phyloP scores from a whole-genome alignment of 2,113 vertebrate species.

The Cynocephalus volans region DNA sequence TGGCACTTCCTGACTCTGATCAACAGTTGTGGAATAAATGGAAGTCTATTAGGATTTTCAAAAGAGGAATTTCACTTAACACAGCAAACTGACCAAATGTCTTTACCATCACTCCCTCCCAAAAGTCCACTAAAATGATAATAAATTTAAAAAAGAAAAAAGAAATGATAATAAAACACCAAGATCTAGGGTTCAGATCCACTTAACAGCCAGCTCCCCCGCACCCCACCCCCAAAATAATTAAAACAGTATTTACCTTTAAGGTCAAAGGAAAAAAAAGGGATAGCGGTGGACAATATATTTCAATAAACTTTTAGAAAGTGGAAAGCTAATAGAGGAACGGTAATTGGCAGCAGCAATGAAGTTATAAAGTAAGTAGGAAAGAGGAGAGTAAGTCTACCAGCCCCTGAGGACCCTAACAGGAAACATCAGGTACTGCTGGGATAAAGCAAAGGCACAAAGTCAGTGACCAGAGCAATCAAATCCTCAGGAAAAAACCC shows the following conservation, averaged over 20 bases:
- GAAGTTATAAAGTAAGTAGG: background rate
- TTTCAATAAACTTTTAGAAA: conserved; percentile 14
- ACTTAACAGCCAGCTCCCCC: too few species aligned
- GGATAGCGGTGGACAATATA: background rate
- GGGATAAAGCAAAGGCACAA: background rate
- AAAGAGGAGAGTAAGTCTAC: background rate
- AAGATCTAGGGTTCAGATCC: too few species aligned
- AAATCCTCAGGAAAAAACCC: background rate
- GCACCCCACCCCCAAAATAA: background rate
- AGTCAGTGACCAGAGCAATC: background rate
- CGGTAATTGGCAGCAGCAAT: background rate
- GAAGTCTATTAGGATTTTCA: conserved; percentile 9
- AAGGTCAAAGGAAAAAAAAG: background rate
- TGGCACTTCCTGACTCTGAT: background rate
- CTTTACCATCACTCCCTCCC: background rate
- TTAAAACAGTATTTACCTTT: conserved; percentile 51
- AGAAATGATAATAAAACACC: background rate
- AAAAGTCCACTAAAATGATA: conserved; percentile 45
- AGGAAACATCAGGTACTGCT: background rate
- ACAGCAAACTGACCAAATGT: background rate
- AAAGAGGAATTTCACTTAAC: background rate
- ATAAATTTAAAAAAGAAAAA: background rate
- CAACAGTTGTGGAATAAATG: background rate
- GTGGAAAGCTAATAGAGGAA: background rate
- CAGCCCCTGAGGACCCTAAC: background rate